Evolutionary conservation across 2,888 invertebrate species (phyloP).

Genomic region (Ochropleura plecta): DNA sequence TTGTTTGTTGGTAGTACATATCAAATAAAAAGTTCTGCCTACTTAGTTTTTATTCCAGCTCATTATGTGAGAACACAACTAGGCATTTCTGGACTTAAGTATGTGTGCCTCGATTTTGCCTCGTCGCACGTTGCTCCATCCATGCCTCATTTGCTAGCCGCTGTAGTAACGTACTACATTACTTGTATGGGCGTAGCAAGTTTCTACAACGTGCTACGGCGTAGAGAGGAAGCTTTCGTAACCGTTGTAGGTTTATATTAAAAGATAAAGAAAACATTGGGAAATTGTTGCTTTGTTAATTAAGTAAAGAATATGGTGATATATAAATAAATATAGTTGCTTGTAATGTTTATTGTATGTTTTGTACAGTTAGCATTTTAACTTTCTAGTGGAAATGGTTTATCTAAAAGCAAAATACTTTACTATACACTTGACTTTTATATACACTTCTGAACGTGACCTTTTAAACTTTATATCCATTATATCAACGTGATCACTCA

Average conservation of each 20-base stretch:
- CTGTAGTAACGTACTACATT: no score
- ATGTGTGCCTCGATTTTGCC: no score
- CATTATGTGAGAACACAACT: no score
- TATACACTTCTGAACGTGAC: conserved; percentile 13
- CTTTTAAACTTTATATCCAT: conserved; percentile 22
- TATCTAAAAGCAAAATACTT: conserved; percentile 13
- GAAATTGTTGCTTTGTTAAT: conserved; percentile 6
- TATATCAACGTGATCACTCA: conserved; percentile 19
- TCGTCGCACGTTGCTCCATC: no score
- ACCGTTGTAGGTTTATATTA: conserved; percentile 3
- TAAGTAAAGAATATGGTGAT: not conserved
- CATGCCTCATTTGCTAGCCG: no score
- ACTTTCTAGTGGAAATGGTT: not conserved
- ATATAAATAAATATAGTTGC: not conserved
- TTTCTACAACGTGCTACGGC: conserved; percentile 34
- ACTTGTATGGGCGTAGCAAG: conserved; percentile 40
- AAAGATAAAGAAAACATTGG: not conserved
- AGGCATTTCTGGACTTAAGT: no score
- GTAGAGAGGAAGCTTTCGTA: conserved; percentile 38
- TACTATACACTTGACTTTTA: no score
- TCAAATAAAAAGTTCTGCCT: no score
- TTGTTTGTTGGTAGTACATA: no score
- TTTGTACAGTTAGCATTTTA: not conserved
- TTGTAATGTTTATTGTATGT: not conserved
- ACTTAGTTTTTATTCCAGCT: no score